Evolutionary conservation across 2,888 invertebrate genomes (phyloP).

Genomic region (Micropterix aruncella): DNA sequence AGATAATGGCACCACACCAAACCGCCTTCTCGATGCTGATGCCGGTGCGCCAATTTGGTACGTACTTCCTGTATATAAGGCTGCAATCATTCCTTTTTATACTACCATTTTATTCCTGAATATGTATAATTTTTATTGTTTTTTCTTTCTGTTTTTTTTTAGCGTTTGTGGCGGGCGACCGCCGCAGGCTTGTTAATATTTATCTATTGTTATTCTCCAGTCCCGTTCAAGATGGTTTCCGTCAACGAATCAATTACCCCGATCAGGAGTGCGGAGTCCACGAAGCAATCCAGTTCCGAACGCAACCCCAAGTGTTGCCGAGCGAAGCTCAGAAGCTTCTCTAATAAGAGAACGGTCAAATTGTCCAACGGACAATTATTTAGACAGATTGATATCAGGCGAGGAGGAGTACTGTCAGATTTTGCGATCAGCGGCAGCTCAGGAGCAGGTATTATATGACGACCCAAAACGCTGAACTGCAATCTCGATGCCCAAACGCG

Average conservation of each 20-base stretch:
- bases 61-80: too few species aligned
- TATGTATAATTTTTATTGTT: too few species aligned
- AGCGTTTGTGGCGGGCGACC: background rate
- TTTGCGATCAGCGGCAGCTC: background rate
- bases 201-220: slow-evolving; percentile 4
- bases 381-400: background rate
- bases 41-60: too few species aligned
- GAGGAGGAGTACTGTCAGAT: background rate
- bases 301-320: background rate
- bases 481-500: too few species aligned
- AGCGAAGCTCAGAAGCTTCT: background rate
- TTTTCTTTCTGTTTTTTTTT: too few species aligned
- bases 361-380: background rate
- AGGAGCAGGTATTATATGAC: background rate
- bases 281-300: slow-evolving; percentile 1
- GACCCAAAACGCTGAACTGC: background rate
- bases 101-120: too few species aligned
- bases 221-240: slow-evolving; percentile 12
- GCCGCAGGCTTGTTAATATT: slow-evolving; percentile 2
- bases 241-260: slow-evolving; percentile 2
- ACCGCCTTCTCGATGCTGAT: too few species aligned
- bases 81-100: too few species aligned
- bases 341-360: background rate
- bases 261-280: slow-evolving; percentile 5
- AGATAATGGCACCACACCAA: too few species aligned